phyloP scores from a whole-genome alignment of 2,113 vertebrate species.

The Dipodomys spectabilis region DNA sequence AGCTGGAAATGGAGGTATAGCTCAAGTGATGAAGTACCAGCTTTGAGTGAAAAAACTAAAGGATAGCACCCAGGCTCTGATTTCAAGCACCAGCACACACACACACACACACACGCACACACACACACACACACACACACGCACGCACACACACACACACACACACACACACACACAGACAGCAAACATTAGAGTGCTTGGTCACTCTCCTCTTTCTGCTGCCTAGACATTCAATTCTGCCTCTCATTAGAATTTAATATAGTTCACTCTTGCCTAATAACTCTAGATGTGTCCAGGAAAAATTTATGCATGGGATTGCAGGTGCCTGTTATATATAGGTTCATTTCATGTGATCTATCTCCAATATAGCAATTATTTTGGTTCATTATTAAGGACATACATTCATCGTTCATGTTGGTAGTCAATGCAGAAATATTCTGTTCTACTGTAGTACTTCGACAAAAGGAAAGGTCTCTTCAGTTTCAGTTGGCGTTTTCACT shows the following conservation, averaged over 20 bases:
- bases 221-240: not conserved
- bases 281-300: not conserved
- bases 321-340: not conserved
- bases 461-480: not conserved
- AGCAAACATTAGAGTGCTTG: fast-evolving
- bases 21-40: no score
- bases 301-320: not conserved
- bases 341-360: not conserved
- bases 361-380: not conserved
- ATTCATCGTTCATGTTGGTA: not conserved
- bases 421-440: not conserved
- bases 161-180: no score
- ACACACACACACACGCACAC: no score
- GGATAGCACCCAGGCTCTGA: no score
- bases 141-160: no score
- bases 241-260: not conserved
- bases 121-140: no score
- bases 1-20: no score
- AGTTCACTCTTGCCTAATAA: not conserved
- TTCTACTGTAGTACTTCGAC: not conserved
- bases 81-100: no score
- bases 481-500: not conserved
- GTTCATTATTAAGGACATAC: not conserved
- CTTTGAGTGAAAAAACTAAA: no score
- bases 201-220: not conserved